Percentiles rank a stretch among this genome's conserved stretches.
These are phyloP conservation scores for Odontophorus gujanensis DNA, from an alignment of 2,113 vertebrate genomes.

Conservation along the genomic window DNA sequence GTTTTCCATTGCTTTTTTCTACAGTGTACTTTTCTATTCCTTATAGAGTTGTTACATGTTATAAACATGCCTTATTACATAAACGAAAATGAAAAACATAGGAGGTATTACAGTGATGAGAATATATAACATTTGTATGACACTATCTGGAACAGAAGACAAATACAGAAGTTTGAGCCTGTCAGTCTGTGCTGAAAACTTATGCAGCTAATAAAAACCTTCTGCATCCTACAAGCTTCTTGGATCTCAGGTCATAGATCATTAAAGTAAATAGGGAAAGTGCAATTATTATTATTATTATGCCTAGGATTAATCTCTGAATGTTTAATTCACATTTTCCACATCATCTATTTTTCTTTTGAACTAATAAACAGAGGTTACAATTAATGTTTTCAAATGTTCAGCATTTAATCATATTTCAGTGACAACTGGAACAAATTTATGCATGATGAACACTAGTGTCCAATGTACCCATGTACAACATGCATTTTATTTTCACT, in stretches of 20 bases:
- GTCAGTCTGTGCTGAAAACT: background rate
- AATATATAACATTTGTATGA: background rate
- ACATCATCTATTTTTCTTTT: background rate
- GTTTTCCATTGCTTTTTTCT: background rate
- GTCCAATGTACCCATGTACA: background rate
- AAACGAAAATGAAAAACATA: background rate
- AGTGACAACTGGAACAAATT: background rate
- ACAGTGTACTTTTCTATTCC: background rate
- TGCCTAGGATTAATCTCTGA: background rate
- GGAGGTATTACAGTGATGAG: background rate
- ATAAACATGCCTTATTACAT: background rate
- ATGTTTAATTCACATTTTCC: background rate
- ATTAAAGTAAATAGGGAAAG: background rate
- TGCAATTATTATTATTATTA: background rate
- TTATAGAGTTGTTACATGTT: background rate
- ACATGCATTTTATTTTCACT: background rate
- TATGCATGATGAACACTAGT: background rate
- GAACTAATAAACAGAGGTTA: background rate
- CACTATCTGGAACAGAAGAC: background rate
- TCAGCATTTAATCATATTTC: background rate
- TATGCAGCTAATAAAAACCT: background rate
- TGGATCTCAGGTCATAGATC: background rate
- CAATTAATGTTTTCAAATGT: background rate
- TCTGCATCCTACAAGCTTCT: background rate
- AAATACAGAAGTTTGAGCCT: background rate